Percentiles rank a stretch among this genome's conserved stretches.
These are phyloP conservation scores for Drosophila neotestacea DNA, from an alignment of 2,888 invertebrate genomes.

Conservation along the genomic window DNA sequence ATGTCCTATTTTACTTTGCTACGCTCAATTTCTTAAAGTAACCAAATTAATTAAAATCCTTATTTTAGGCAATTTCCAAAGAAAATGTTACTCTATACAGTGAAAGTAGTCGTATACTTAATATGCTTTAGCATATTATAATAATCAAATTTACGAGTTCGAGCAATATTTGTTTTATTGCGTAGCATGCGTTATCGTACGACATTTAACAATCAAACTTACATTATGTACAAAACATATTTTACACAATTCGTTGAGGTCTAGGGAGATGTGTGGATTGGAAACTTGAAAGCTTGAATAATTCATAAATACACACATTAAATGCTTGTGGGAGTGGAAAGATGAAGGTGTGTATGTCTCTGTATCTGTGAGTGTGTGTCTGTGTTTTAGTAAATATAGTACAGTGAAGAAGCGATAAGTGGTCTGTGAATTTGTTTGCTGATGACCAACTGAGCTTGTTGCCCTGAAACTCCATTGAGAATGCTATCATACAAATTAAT, in stretches of 20 bases:
- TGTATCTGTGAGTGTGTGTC: slow-evolving; percentile 2
- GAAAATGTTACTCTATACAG: neutral
- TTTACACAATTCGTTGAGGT: slow-evolving; percentile 64
- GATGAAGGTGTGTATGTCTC: slow-evolving; percentile 1
- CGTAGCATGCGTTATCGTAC: slow-evolving; percentile 69
- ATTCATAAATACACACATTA: slow-evolving; percentile 48
- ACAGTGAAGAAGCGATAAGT: slow-evolving; percentile 24
- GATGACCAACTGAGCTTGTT: slow-evolving; percentile 31
- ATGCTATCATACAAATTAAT: slow-evolving; percentile 46
- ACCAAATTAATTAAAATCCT: no score
- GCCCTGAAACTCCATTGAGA: slow-evolving; percentile 46
- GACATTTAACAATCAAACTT: slow-evolving; percentile 75
- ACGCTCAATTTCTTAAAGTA: slow-evolving; percentile 49
- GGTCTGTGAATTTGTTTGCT: slow-evolving; percentile 25
- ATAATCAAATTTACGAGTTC: neutral
- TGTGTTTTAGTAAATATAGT: slow-evolving; percentile 10
- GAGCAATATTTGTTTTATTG: slow-evolving; percentile 77
- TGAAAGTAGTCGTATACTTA: neutral
- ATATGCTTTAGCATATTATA: neutral
- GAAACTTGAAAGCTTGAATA: slow-evolving; percentile 13
- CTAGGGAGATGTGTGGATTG: slow-evolving; percentile 46
- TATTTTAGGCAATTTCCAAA: neutral
- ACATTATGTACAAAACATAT: slow-evolving; percentile 71
- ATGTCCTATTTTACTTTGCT: slow-evolving; percentile 64
- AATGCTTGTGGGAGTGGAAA: slow-evolving; percentile 23